These are phyloP conservation scores for Nomada ferruginata DNA, from an alignment of 2,888 invertebrate species.

Conservation along the genomic window DNA sequence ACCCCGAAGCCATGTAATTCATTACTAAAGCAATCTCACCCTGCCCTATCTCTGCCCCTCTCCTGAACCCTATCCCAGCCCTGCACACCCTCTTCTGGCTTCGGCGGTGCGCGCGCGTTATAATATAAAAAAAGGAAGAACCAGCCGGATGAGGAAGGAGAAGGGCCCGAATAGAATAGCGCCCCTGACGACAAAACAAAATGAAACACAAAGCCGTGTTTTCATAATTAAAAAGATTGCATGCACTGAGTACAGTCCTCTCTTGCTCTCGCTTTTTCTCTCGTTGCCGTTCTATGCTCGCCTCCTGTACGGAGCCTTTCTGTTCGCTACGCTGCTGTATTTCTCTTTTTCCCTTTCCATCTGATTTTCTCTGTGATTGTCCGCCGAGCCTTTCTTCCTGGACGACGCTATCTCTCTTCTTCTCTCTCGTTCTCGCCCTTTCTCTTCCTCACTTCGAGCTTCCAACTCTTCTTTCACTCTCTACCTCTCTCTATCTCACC, in stretches of 20 bases:
- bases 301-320: conserved; percentile 60
- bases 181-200: conserved; percentile 83
- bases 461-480: neutral
- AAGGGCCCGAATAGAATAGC: conserved; percentile 81
- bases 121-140: conserved; percentile 81
- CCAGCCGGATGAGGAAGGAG: conserved; percentile 67
- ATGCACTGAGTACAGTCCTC: conserved; percentile 77
- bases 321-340: conserved; percentile 63
- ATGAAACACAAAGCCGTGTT: conserved; percentile 84
- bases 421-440: neutral
- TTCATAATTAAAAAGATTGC: conserved; percentile 85
- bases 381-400: conserved; percentile 60
- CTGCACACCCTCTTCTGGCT: conserved; percentile 52
- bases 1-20: conserved; percentile 83
- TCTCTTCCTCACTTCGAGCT: neutral
- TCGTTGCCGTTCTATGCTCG: conserved; percentile 57
- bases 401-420: conserved; percentile 46
- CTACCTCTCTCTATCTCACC: neutral
- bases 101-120: conserved; percentile 74
- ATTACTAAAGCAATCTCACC: conserved; percentile 82
- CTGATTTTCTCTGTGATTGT: conserved; percentile 64
- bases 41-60: conserved; percentile 71
- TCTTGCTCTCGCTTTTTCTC: conserved; percentile 64
- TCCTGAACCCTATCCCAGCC: conserved; percentile 46
- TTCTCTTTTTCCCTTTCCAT: conserved; percentile 63